Percentiles rank a stretch among this genome's conserved stretches.
Evolutionary conservation across 2,113 vertebrate species (phyloP).

Genomic region (Spheniscus mendiculus): DNA sequence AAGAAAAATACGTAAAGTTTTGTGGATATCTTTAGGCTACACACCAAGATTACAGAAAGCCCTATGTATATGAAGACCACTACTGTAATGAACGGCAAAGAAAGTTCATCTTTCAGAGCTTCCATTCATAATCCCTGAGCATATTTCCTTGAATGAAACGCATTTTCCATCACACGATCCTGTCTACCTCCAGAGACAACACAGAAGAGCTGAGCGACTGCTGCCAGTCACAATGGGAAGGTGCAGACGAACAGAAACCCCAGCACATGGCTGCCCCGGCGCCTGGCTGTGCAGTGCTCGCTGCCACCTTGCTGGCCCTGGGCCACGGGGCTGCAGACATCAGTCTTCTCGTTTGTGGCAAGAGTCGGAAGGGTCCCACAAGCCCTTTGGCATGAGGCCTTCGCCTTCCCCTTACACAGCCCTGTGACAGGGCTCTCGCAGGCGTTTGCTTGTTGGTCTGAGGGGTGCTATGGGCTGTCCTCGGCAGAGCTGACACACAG

Average conservation of each 20-base stretch:
- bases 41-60: too few relatives aligned
- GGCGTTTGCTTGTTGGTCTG: rapidly evolving
- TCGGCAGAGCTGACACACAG: rapidly evolving
- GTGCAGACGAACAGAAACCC: neutral
- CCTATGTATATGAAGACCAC: rapidly evolving
- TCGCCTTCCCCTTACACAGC: too few relatives aligned
- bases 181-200: neutral
- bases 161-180: neutral
- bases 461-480: neutral
- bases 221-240: neutral
- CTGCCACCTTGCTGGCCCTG: neutral
- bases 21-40: neutral
- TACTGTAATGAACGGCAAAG: neutral
- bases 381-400: neutral
- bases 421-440: rapidly evolving
- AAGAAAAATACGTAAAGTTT: neutral
- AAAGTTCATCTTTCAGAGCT: neutral
- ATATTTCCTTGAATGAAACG: neutral
- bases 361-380: rapidly evolving
- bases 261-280: neutral
- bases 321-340: neutral
- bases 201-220: neutral
- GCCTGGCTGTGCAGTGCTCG: rapidly evolving
- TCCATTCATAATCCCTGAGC: neutral
- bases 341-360: neutral